phyloP scores from a whole-genome alignment of 2,888 invertebrate genomes.

The Caenorhabditis japonica region DNA sequence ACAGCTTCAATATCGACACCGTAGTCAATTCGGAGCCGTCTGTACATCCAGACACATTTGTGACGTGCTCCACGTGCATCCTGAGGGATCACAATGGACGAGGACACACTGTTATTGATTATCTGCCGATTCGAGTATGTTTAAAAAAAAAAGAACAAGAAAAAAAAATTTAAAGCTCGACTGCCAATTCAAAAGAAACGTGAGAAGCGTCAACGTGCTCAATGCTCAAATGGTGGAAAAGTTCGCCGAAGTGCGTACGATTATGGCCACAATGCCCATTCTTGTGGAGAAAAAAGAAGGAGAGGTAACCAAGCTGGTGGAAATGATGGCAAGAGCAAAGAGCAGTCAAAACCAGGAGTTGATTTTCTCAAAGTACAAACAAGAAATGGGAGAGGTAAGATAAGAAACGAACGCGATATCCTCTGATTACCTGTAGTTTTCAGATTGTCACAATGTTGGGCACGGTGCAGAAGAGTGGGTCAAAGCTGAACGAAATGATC shows the following conservation, averaged over 20 bases:
- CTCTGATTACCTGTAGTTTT: background rate
- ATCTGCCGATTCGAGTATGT: slow-evolving; percentile 2
- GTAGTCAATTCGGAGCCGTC: slow-evolving; percentile 9
- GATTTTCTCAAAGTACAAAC: slow-evolving; percentile 14
- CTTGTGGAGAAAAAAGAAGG: slow-evolving; percentile 8
- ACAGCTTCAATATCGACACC: slow-evolving; percentile 11
- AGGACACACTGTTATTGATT: too few relatives aligned
- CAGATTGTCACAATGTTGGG: slow-evolving; percentile 4
- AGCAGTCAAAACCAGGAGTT: slow-evolving; percentile 5
- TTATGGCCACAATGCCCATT: slow-evolving; percentile 1
- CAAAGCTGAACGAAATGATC: slow-evolving; percentile 5
- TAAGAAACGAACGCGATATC: background rate
- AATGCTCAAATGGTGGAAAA: slow-evolving; percentile 9
- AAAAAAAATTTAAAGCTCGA: slow-evolving; percentile 22
- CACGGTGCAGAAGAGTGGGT: background rate
- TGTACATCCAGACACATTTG: background rate
- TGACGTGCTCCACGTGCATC: background rate
- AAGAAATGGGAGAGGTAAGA: slow-evolving; percentile 9
- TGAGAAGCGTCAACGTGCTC: slow-evolving; percentile 2
- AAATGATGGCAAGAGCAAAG: slow-evolving; percentile 22
- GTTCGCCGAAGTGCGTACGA: background rate
- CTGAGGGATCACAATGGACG: too few relatives aligned
- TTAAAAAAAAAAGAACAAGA: background rate
- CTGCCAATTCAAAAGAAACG: slow-evolving; percentile 10
- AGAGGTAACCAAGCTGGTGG: slow-evolving; percentile 12